Conservation (phyloP, 2,888 invertebrate species). For the Dasypogon diadema region DNA sequence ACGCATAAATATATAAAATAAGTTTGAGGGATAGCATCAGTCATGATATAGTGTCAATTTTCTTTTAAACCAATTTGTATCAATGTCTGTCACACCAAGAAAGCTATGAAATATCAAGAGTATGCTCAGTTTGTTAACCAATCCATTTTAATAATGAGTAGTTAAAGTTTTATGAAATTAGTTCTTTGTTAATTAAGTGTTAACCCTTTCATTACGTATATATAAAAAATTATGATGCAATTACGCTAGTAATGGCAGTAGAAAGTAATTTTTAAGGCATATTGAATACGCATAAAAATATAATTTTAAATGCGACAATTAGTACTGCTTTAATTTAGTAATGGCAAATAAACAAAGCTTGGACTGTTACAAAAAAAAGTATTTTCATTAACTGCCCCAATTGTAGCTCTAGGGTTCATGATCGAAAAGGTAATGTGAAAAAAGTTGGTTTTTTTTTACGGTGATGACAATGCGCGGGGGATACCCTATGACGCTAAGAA, state of each 20-base stretch:
- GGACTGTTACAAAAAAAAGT: not conserved
- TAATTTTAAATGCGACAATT: not conserved
- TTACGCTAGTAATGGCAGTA: not conserved
- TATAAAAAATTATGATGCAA: not conserved
- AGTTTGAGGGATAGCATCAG: not conserved
- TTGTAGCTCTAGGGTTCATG: no score
- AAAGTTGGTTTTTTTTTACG: no score
- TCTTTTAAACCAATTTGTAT: not conserved
- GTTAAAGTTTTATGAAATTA: no score
- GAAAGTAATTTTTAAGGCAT: not conserved
- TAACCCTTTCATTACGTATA: no score
- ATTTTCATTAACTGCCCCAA: no score
- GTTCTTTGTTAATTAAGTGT: no score
- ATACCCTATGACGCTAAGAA: no score
- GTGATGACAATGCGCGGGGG: no score
- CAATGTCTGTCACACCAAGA: not conserved
- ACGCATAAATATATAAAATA: not conserved
- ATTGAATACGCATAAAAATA: not conserved
- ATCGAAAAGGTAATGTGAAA: no score
- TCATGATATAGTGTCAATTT: not conserved
- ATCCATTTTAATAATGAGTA: no score
- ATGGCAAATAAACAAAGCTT: not conserved
- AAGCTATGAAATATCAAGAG: not conserved
- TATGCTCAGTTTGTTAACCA: slow-evolving; percentile 8
- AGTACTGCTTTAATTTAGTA: not conserved